A percentile compares a stretch with the other conserved stretches of the same genome.
Evolutionary conservation across 2,888 invertebrate species (phyloP).

Genomic region (Phorcus lineatus): DNA sequence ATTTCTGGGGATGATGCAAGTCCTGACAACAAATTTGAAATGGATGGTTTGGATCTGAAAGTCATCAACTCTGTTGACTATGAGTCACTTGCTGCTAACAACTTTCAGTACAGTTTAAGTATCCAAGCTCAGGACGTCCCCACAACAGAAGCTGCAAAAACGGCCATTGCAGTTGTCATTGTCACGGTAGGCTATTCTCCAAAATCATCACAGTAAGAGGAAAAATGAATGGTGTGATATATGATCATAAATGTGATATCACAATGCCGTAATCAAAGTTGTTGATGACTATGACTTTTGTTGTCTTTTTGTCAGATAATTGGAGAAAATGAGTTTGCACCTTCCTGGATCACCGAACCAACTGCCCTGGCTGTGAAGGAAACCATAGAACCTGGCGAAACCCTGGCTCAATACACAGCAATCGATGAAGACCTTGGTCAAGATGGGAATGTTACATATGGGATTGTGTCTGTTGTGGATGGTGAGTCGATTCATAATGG

Average conservation of each 20-base stretch:
- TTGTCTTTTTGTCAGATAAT: neutral
- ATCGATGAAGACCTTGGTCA: neutral
- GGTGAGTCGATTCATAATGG: neutral
- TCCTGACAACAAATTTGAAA: neutral
- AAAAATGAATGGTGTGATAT: too few relatives aligned
- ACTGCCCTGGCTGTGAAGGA: neutral
- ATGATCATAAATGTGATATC: too few relatives aligned
- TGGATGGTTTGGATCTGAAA: constrained; percentile 2
- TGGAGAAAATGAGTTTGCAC: neutral
- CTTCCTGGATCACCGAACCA: neutral
- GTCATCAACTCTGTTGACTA: neutral
- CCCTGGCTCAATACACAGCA: neutral
- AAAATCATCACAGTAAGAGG: too few relatives aligned
- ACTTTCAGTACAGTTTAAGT: constrained; percentile 1
- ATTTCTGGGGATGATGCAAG: neutral
- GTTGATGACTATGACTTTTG: too few relatives aligned
- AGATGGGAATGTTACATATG: constrained; percentile 6
- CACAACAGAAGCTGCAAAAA: neutral
- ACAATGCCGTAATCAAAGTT: too few relatives aligned
- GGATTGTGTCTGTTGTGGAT: neutral
- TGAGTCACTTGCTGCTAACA: neutral
- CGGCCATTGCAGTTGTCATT: neutral
- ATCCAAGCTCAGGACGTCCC: constrained; percentile 10
- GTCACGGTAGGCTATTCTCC: neutral
- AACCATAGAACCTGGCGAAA: neutral